Base-by-base conservation (phyloP, 2,797 vertebrate genomes). In the Mormyrops boulengeri region DNA sequence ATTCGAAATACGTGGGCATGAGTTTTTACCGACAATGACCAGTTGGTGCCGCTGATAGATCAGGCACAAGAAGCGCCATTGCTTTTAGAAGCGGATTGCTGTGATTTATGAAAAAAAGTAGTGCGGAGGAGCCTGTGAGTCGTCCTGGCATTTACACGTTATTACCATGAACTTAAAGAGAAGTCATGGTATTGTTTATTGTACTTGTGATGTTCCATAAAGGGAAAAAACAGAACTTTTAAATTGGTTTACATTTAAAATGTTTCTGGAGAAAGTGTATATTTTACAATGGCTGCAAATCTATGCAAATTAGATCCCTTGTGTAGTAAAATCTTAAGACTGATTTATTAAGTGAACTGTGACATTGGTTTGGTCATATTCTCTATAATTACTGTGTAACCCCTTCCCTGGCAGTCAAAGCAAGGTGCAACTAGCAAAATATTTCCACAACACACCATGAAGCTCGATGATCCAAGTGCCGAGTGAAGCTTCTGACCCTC, bases 1-100 rank as follows among this genome's bases (percentile, higher is more conserved):
- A 5, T n/a, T 93, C 92, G 89, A 88, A 88, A 91, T 50, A 44
- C 49, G 26, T 73, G 85, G 26, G 12, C n/a, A 47, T 22, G 82
- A 66, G 80, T 86, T 92, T 92, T 88, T 91, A 34, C 85, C 62
- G 17, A 41, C 62, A 26, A 84, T 73, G 5, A 88, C 94, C 96
- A 93, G 87, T 90, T 89, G 95, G 93, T 92, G 95, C 92, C 94
- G 86, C 92, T 94, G 92, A 91, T 91, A 88, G 91, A 94, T 91
- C 92, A 88, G 80, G 26, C 41, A 86, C 41, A 30, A 11, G 34
- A 44, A 49, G 85, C 38, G 19, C 38, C 9, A 19, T 49, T 41
- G 22, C n/a, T 85, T 49, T 30, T 22, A 47, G 49, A 11, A 26
- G n/a, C 50, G 22, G 22, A 26, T 12, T 17, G 19, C 30, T 53